A percentile compares a stretch with the other conserved stretches of the same genome.
phyloP scores from a whole-genome alignment of 1,140 invertebrate genomes.

The Platorchestia sp. region DNA sequence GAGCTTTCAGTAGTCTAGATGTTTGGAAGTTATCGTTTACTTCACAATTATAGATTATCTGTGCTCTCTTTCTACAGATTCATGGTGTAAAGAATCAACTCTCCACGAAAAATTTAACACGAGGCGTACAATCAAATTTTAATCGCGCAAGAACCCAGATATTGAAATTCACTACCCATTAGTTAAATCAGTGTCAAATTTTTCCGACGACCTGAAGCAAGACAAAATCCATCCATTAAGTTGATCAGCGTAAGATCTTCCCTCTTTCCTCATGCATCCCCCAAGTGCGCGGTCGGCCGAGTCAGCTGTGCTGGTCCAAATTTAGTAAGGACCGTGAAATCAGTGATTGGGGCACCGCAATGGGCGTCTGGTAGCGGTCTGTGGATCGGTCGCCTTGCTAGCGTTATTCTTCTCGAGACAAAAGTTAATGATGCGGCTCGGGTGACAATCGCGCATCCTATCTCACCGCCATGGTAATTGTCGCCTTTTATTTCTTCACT shows the following conservation, averaged over 20 bases:
- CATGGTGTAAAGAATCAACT: neutral
- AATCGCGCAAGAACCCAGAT: neutral
- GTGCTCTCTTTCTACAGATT: neutral
- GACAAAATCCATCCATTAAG: neutral
- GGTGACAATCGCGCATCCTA: conserved; percentile 33
- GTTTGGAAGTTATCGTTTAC: neutral
- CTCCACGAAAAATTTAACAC: neutral
- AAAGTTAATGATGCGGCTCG: conserved; percentile 17
- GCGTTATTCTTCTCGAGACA: conserved; percentile 25
- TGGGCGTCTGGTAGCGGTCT: conserved; percentile 24
- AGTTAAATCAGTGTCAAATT: neutral
- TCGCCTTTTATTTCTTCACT: conserved; percentile 42
- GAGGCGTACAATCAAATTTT: neutral
- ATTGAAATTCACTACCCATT: neutral
- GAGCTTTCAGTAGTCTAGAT: no score
- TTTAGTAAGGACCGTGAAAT: conserved; percentile 45
- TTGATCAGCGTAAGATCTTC: conserved; percentile 30
- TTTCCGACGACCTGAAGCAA: neutral
- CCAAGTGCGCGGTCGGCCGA: neutral
- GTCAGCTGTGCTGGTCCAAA: conserved; percentile 13
- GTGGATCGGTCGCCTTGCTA: neutral
- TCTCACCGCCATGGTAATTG: conserved; percentile 45
- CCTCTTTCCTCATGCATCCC: neutral
- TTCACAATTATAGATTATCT: neutral
- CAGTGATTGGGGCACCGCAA: conserved; percentile 20